Evolutionary conservation across 2,797 vertebrate species (phyloP), one percentile per base, ranked within the genome.

Genomic region (Cephalopachus bancanus): DNA sequence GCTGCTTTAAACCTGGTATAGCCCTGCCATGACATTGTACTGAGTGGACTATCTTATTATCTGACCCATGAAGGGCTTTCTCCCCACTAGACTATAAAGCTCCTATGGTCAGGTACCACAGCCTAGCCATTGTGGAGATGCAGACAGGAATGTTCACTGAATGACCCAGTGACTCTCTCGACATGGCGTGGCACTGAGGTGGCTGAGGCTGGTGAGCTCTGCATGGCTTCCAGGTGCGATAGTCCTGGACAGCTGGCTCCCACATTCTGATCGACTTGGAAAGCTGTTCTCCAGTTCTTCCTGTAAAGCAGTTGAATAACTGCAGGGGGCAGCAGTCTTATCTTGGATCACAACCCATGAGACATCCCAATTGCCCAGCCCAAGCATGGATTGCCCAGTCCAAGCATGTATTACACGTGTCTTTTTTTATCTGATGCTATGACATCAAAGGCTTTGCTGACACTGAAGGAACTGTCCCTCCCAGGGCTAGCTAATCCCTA

Each of bases 61-160:
- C 57, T 59, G 26, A 24, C 7, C 0, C 15, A 17, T 51, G 30
- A 53, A 33, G 5, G 22, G 55, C 72, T 78, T 49, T 28, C 88
- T 28, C 65, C 37, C 53, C 10, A 3, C 44, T 37, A 67, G 53
- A 44, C 22, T 59, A 6, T n/a, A 64, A 65, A 67, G 78, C 28
- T 67, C 28, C 65, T 8, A 2, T 0, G 0, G 24, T 15, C 79
- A 69, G 37, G 11, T 22, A 62, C 24, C 2, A 0, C 3, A 0
- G 53, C 44, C 60, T 37, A 11, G 60, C 55, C 53, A 33, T 3
- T 16, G 19, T 69, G n/a, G 17, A 17, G 67, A n/a, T 24, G 26
- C 28, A 55, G 87, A 53, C 19, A 49, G 67, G 44, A 80, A 51
- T 49, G 44, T 24, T 67, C 30, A 1, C 28, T n/a, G 49, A 28